Percentiles rank a stretch among this genome's conserved stretches.
These are phyloP conservation scores for Setipinna tenuifilis DNA, from an alignment of 2,797 vertebrate genomes.

Conservation along the genomic window DNA sequence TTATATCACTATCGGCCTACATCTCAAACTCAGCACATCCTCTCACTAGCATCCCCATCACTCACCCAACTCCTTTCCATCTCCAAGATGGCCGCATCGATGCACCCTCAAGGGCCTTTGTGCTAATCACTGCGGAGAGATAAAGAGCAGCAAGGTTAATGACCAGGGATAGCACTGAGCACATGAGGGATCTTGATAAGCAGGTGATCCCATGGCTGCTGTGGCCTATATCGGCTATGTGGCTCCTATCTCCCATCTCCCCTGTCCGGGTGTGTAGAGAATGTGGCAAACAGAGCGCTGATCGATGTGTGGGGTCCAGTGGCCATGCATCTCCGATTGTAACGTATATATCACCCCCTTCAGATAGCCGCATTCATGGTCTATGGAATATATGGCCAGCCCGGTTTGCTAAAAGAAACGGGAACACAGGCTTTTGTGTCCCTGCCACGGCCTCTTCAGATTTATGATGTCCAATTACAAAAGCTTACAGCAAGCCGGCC, in stretches of 20 bases:
- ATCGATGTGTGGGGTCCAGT: slow-evolving; percentile 79
- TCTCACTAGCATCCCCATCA: slow-evolving; percentile 74
- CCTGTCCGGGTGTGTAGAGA: slow-evolving; percentile 70
- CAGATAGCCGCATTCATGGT: slow-evolving; percentile 84
- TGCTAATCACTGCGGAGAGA: slow-evolving; percentile 90
- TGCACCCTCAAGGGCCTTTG: slow-evolving; percentile 77
- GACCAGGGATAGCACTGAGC: slow-evolving; percentile 85
- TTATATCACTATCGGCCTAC: slow-evolving; percentile 81
- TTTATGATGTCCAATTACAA: slow-evolving; percentile 90
- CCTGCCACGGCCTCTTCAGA: slow-evolving; percentile 81
- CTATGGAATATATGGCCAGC: slow-evolving; percentile 85
- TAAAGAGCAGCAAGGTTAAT: slow-evolving; percentile 91
- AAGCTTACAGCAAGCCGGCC: slow-evolving; percentile 78
- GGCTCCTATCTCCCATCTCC: slow-evolving; percentile 35
- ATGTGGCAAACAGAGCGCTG: slow-evolving; percentile 54
- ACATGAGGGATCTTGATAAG: slow-evolving; percentile 90
- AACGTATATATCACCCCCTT: slow-evolving; percentile 81
- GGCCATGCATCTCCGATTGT: slow-evolving; percentile 77
- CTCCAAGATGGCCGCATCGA: slow-evolving; percentile 66
- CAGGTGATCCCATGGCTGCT: slow-evolving; percentile 60
- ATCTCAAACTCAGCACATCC: slow-evolving; percentile 83
- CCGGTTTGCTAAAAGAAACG: slow-evolving; percentile 72
- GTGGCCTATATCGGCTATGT: background rate
- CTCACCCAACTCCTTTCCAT: slow-evolving; percentile 69
- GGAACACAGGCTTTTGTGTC: slow-evolving; percentile 85